Conservation (phyloP, 2,888 invertebrate genomes). For the Phasia obesa region DNA sequence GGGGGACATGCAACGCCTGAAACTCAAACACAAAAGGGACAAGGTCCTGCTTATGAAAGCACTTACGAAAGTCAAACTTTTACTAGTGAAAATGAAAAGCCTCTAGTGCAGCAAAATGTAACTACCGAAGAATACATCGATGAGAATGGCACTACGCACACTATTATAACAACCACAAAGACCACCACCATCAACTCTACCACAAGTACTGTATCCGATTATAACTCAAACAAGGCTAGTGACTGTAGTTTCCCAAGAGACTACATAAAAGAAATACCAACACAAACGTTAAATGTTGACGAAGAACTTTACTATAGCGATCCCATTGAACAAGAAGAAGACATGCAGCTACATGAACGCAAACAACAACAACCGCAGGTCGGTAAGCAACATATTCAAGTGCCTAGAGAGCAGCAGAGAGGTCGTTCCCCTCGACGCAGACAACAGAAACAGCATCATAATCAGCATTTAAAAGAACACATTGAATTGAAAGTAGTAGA, state of each 20-base stretch:
- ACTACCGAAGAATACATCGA: constrained; percentile 46
- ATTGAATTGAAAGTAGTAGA: not conserved
- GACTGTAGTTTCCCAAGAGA: constrained; percentile 37
- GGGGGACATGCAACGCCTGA: constrained; percentile 84
- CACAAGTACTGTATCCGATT: constrained; percentile 34
- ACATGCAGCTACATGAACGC: constrained; percentile 63
- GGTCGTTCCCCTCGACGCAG: constrained; percentile 79
- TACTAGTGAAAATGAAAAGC: constrained; percentile 17
- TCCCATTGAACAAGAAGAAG: constrained; percentile 42
- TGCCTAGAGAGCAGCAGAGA: constrained; percentile 74
- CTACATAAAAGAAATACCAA: constrained; percentile 5
- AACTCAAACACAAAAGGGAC: constrained; percentile 53
- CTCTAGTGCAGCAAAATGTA: constrained; percentile 28
- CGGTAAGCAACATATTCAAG: constrained; percentile 62
- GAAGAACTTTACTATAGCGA: constrained; percentile 34
- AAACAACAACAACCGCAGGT: constrained; percentile 67
- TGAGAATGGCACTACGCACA: constrained; percentile 66
- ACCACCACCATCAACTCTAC: constrained; percentile 57
- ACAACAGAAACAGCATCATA: constrained; percentile 29
- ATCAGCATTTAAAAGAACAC: constrained; percentile 20
- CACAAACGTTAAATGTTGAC: constrained; percentile 10
- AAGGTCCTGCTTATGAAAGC: constrained; percentile 58
- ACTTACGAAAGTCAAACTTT: constrained; percentile 28
- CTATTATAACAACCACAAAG: constrained; percentile 48
- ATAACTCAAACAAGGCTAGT: constrained; percentile 31